Percentiles rank a stretch among this genome's conserved stretches.
Conservation (phyloP, 2,113 vertebrate species). For the Hirundichthys speculiger region DNA sequence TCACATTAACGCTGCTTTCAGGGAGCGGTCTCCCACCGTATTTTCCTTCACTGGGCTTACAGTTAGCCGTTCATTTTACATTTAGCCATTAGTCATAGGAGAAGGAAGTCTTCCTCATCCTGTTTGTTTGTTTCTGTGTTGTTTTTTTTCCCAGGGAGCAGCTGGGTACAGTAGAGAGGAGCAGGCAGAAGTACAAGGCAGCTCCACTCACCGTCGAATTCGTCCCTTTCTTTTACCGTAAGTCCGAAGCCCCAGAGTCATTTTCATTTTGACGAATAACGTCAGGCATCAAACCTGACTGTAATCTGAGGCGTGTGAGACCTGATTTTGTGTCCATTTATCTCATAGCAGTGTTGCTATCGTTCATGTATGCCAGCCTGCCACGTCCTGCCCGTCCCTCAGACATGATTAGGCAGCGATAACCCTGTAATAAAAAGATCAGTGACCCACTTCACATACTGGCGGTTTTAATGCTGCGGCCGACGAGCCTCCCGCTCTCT, state of each 20-base stretch:
- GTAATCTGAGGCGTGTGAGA: too few species aligned
- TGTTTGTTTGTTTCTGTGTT: neutral
- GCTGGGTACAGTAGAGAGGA: slow-evolving; percentile 89
- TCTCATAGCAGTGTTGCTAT: too few species aligned
- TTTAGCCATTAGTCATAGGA: neutral
- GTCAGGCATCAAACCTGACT: too few species aligned
- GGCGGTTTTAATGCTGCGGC: neutral
- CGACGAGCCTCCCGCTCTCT: neutral
- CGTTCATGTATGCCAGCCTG: neutral
- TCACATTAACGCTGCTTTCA: neutral
- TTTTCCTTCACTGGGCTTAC: neutral
- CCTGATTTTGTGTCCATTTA: too few species aligned
- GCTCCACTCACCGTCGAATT: slow-evolving; percentile 97
- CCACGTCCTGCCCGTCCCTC: neutral
- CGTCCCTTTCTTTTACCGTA: slow-evolving; percentile 98
- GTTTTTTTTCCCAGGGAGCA: slow-evolving; percentile 77
- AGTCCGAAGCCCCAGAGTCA: slow-evolving; percentile 68
- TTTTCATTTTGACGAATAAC: neutral
- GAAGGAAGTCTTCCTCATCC: neutral
- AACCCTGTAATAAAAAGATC: too few species aligned
- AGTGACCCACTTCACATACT: too few species aligned
- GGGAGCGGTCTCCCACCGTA: neutral
- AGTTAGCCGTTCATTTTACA: neutral
- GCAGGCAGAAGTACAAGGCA: slow-evolving; percentile 96
- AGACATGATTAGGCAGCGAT: too few species aligned